Percentiles rank a stretch among this genome's conserved stretches.
Conservation (phyloP, 2,797 vertebrate genomes). For the Heterohyrax brucei region DNA sequence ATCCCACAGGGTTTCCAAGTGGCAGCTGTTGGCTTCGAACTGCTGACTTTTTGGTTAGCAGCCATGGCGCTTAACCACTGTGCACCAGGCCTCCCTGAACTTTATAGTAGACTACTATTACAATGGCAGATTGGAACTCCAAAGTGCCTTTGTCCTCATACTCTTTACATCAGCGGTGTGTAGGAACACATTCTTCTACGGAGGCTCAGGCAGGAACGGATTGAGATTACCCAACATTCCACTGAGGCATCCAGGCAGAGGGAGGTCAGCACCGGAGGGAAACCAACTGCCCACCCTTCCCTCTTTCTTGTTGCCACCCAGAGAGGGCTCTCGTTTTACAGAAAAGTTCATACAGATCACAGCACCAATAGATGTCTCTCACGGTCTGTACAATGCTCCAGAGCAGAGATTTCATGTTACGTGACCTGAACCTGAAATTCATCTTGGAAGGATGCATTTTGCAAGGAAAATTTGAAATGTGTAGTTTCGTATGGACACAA, state of each 20-base stretch:
- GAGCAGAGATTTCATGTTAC: neutral
- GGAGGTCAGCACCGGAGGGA: neutral
- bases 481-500: slow-evolving; percentile 37
- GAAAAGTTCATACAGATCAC: neutral
- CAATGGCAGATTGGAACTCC: neutral
- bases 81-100: neutral
- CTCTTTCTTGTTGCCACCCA: neutral
- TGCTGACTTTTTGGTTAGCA: too few species aligned
- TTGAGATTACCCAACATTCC: neutral
- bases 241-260: neutral
- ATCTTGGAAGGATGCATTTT: slow-evolving; percentile 42
- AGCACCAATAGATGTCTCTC: neutral
- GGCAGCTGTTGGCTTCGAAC: too few species aligned
- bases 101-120: neutral
- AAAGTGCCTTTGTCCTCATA: neutral
- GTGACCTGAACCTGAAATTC: slow-evolving; percentile 39
- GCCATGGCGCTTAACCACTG: too few species aligned
- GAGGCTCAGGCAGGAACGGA: neutral
- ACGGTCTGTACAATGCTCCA: neutral
- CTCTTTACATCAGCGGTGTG: neutral
- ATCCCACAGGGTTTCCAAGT: too few species aligned
- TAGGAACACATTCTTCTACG: neutral
- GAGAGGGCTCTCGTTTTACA: neutral
- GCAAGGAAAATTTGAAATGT: slow-evolving; percentile 65
- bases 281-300: neutral